These are phyloP conservation scores for Alcis repandata DNA, from an alignment of 2,888 invertebrate species.

Conservation along the genomic window DNA sequence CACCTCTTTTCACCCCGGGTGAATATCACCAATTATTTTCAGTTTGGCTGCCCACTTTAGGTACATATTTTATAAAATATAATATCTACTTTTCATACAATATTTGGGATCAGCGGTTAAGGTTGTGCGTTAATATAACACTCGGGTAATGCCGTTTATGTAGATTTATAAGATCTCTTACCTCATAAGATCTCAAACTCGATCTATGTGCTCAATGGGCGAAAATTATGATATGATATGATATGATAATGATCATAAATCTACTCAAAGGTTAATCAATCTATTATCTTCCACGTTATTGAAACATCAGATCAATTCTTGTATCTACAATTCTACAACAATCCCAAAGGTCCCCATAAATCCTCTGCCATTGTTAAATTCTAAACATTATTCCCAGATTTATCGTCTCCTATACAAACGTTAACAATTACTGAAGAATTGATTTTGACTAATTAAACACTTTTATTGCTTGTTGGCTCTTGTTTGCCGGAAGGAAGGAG, in stretches of 20 bases:
- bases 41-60: too few species aligned
- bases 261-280: not conserved
- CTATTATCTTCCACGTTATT: not conserved
- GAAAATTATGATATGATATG: too few species aligned
- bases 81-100: too few species aligned
- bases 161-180: too few species aligned
- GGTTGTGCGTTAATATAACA: too few species aligned
- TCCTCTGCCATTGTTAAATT: conserved; percentile 62
- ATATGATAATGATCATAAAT: not conserved
- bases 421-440: conserved; percentile 70
- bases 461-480: conserved; percentile 60
- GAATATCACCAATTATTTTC: too few species aligned
- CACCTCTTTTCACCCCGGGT: too few species aligned
- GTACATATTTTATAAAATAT: too few species aligned
- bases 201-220: too few species aligned
- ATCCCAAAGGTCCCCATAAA: conserved; percentile 39
- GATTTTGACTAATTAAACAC: conserved; percentile 73
- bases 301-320: conserved; percentile 17
- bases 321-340: conserved; percentile 35
- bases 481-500: conserved; percentile 42
- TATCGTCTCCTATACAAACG: conserved; percentile 60
- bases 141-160: too few species aligned
- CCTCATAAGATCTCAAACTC: too few species aligned
- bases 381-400: conserved; percentile 66
- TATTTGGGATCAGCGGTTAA: too few species aligned